phyloP scores from a whole-genome alignment of 2,888 invertebrate genomes.

The Mythimna lalbum region DNA sequence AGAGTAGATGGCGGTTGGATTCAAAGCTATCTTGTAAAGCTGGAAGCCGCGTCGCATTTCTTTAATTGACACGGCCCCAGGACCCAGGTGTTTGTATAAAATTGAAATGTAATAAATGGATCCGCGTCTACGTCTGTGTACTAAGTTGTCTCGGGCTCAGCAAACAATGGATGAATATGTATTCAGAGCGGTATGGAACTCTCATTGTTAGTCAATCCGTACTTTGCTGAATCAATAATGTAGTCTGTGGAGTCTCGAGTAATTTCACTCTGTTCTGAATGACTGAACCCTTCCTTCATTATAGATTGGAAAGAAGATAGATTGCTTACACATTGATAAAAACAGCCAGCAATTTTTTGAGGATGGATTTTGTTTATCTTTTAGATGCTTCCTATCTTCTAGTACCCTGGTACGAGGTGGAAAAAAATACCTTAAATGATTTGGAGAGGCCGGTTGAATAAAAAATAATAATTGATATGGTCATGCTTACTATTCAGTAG shows the following conservation, averaged over 20 bases:
- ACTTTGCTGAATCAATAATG: constrained; percentile 46
- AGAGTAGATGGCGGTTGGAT: neutral
- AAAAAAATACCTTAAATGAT: too few relatives aligned
- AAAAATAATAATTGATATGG: too few relatives aligned
- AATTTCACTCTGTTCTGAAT: constrained; percentile 26
- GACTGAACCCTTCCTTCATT: constrained; percentile 25
- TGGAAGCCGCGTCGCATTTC: constrained; percentile 31
- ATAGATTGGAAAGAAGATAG: constrained; percentile 20
- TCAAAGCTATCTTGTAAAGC: constrained; percentile 19
- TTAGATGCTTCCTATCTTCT: too few relatives aligned
- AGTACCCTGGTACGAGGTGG: too few relatives aligned
- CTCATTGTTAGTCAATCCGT: constrained; percentile 55
- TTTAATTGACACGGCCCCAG: constrained; percentile 50
- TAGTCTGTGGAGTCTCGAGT: constrained; percentile 43
- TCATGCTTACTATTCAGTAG: too few relatives aligned
- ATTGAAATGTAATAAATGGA: constrained; percentile 56
- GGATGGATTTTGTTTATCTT: neutral
- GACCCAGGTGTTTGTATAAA: constrained; percentile 48
- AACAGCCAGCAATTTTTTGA: neutral
- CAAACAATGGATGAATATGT: constrained; percentile 56
- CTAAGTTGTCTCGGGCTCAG: constrained; percentile 37
- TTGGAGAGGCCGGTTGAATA: too few relatives aligned
- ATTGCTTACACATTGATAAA: constrained; percentile 6
- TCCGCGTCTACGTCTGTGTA: constrained; percentile 44
- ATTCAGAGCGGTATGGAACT: constrained; percentile 45